Conservation (phyloP, 2,888 invertebrate species). For the Sarcophaga caerulescens region DNA sequence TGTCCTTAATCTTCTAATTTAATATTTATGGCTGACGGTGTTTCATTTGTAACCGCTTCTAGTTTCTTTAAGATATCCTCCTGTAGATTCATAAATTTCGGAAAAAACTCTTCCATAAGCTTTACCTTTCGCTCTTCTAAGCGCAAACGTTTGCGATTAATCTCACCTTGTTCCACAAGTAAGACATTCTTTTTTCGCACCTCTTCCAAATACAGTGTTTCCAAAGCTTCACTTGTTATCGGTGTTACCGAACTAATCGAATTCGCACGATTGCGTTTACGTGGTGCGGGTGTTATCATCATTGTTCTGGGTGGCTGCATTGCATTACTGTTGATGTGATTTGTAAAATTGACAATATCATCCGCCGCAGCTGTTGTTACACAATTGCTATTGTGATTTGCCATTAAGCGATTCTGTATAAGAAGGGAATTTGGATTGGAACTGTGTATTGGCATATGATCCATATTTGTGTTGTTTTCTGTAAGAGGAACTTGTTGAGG, state of each 20-base stretch:
- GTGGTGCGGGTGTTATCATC: slow-evolving; percentile 45
- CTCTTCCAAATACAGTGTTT: slow-evolving; percentile 74
- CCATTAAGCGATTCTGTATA: slow-evolving; percentile 47
- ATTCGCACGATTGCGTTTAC: slow-evolving; percentile 59
- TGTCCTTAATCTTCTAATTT: not conserved
- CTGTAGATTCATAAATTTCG: slow-evolving; percentile 76
- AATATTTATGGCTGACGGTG: slow-evolving; percentile 27
- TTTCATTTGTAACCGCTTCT: slow-evolving; percentile 47
- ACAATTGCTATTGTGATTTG: slow-evolving; percentile 37
- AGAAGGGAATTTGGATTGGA: slow-evolving; percentile 47
- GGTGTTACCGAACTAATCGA: slow-evolving; percentile 27
- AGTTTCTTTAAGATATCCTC: slow-evolving; percentile 73
- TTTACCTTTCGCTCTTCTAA: slow-evolving; percentile 76
- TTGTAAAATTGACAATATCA: slow-evolving; percentile 30
- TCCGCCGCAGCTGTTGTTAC: slow-evolving; percentile 33
- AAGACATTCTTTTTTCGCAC: slow-evolving; percentile 75
- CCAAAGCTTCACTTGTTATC: slow-evolving; percentile 71
- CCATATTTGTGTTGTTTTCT: slow-evolving; percentile 54
- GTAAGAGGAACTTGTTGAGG: slow-evolving; percentile 43
- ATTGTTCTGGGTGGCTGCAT: slow-evolving; percentile 63
- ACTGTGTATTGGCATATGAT: slow-evolving; percentile 36
- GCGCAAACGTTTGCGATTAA: slow-evolving; percentile 74
- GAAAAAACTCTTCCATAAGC: slow-evolving; percentile 75
- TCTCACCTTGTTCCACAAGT: slow-evolving; percentile 75
- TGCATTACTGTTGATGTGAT: slow-evolving; percentile 48